Conservation (phyloP, 2,797 vertebrate species). For the Silurus lanzhouensis region DNA sequence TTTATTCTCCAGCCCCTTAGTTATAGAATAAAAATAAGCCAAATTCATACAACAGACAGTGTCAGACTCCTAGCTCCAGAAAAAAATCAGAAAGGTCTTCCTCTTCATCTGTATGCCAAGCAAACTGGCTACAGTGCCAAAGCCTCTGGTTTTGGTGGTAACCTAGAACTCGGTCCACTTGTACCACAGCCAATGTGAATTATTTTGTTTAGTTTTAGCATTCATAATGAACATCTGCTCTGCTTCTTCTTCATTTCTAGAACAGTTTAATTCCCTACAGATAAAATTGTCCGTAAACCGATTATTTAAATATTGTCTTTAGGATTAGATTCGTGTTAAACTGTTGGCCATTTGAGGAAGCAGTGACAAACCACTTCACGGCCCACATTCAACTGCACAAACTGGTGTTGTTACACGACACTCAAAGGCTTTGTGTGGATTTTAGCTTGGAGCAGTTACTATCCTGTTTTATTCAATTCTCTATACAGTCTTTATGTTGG, state of each 20-base stretch:
- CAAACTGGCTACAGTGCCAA: too few species aligned
- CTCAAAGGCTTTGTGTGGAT: neutral
- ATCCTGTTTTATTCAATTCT: neutral
- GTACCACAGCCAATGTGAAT: too few species aligned
- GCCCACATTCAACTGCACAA: too few species aligned
- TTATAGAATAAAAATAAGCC: too few species aligned
- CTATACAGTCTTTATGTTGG: neutral
- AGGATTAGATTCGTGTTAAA: neutral
- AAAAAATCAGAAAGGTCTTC: too few species aligned
- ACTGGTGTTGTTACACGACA: neutral
- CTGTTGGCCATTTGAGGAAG: neutral
- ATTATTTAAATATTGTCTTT: neutral
- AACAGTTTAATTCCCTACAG: neutral
- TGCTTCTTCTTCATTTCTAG: neutral
- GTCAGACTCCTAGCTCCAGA: too few species aligned
- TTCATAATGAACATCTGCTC: neutral
- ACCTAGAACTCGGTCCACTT: too few species aligned
- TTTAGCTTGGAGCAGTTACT: neutral
- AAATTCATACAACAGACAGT: too few species aligned
- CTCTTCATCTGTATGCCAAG: too few species aligned
- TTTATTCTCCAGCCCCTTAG: too few species aligned
- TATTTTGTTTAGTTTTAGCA: neutral
- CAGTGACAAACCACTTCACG: neutral
- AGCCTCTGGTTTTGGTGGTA: too few species aligned
- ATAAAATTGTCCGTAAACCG: neutral